Base-by-base conservation (phyloP, 2,888 invertebrate genomes). In the Odontocolon sp. region DNA sequence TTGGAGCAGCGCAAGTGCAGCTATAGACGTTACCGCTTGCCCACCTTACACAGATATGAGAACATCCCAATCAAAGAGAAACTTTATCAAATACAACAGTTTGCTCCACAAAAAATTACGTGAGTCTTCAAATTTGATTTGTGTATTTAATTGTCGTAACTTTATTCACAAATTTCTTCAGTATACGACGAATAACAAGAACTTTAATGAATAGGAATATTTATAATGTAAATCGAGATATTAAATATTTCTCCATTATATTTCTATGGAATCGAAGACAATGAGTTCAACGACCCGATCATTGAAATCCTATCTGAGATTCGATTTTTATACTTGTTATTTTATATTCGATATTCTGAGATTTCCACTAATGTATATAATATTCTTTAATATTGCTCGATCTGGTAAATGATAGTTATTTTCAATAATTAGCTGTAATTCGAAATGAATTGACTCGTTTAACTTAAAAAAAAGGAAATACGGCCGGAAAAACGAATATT, bases 101-200 rank as follows among this genome's bases (percentile, higher is more conserved):
- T 81, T 90, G 45, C 86, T 90, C 1, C 90, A 90, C 69, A 90
- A 87, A 72, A 90, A 90, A 84, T 81, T 90, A 56, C 83, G 89
- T 88, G 78, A 88, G 89, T 86, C 11, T 11, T 31, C n/a, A n/a
- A n/a, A n/a, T n/a, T n/a, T n/a, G n/a, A n/a, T n/a, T n/a, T n/a
- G n/a, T n/a, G n/a, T n/a, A n/a, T n/a, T n/a, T n/a, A 26, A 28
- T 36, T 42, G 33, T 61, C 59, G 67, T 47, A 31, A 54, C 69
- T 85, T 86, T 85, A 85, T 86, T 84, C 79, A 81, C 78, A 59
- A 63, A 73, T 56, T 71, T 78, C 36, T 68, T 73, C 54, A 14
- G 23, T 54, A 72, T 56, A 64, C 57, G 72, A 77, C 72, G 61
- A 63, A 80, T 82, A 77, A 79, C 80, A 83, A 84, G 82, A 73